Evolutionary conservation across 2,888 invertebrate genomes (phyloP).

Genomic region (Eristalinus sepulchralis): DNA sequence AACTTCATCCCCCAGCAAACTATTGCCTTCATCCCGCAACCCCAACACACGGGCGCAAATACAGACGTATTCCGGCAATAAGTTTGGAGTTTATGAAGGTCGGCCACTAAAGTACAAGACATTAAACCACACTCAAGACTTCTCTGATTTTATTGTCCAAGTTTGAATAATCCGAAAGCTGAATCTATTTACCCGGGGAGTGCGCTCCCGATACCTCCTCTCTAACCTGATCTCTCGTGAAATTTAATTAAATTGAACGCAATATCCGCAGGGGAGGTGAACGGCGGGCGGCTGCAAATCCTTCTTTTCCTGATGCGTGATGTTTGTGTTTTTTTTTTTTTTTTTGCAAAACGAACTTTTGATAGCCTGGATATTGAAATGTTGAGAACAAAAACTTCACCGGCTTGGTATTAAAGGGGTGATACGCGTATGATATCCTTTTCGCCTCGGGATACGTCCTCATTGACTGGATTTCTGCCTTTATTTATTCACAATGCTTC

Average conservation of each 20-base stretch:
- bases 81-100: not conserved
- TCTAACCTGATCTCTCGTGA: constrained; percentile 7
- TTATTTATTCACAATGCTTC: constrained; percentile 15
- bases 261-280: no score
- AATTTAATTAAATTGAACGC: constrained; percentile 31
- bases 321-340: constrained; percentile 7
- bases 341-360: constrained; percentile 6
- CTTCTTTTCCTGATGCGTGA: not conserved
- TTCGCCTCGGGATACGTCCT: constrained; percentile 12
- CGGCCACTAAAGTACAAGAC: not conserved
- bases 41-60: not conserved
- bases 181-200: not conserved
- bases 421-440: not conserved
- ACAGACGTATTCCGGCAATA: not conserved
- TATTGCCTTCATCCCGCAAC: not conserved
- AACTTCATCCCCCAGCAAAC: not conserved
- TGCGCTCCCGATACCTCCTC: not conserved
- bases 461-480: constrained; percentile 12
- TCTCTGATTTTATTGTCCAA: constrained; percentile 4
- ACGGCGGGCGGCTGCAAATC: no score
- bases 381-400: constrained; percentile 1
- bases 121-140: not conserved
- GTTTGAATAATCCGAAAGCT: not conserved
- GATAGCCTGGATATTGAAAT: constrained; percentile 8
- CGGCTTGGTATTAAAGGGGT: not conserved